Conservation (phyloP, 2,888 invertebrate genomes). For the Pherbina coryleti region DNA sequence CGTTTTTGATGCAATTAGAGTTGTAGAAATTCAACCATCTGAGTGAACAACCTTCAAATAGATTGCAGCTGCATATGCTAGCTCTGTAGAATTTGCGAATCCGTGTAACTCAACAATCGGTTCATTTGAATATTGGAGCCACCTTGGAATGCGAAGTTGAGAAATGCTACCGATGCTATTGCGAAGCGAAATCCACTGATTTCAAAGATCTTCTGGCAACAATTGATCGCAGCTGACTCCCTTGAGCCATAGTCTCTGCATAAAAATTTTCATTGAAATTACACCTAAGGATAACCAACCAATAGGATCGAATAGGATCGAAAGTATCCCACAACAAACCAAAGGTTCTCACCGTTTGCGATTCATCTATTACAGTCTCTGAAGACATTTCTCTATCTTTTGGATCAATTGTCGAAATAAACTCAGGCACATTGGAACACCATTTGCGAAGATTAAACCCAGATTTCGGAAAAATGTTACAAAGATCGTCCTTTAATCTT, state of each 20-base stretch:
- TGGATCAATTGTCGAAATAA: slow-evolving; percentile 4
- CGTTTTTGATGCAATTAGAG: slow-evolving; percentile 37
- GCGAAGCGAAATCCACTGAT: slow-evolving; percentile 16
- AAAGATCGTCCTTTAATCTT: background rate
- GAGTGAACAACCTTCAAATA: background rate
- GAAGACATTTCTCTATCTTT: slow-evolving; percentile 1
- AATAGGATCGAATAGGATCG: slow-evolving; percentile 23
- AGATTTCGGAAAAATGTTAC: background rate
- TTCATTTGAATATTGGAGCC: slow-evolving; percentile 14
- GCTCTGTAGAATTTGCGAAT: slow-evolving; percentile 20
- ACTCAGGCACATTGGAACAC: slow-evolving; percentile 11
- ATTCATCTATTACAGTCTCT: slow-evolving; percentile 18
- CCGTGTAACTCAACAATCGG: slow-evolving; percentile 27
- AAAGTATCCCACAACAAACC: slow-evolving; percentile 32
- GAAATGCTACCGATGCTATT: background rate
- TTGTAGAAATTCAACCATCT: too few relatives aligned
- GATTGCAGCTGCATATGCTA: slow-evolving; percentile 21
- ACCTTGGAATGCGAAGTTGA: slow-evolving; percentile 21
- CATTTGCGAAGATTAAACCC: slow-evolving; percentile 17
- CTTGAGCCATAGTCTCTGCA: slow-evolving; percentile 24
- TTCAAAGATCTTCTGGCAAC: slow-evolving; percentile 3
- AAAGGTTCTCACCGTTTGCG: slow-evolving; percentile 29
- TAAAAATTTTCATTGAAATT: slow-evolving; percentile 24
- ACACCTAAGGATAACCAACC: slow-evolving; percentile 14
- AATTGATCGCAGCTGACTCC: slow-evolving; percentile 24